phyloP scores from a whole-genome alignment of 30 jellyfish, hydroid and myxozoan species.

The Chrysaora quinquecirrha region DNA sequence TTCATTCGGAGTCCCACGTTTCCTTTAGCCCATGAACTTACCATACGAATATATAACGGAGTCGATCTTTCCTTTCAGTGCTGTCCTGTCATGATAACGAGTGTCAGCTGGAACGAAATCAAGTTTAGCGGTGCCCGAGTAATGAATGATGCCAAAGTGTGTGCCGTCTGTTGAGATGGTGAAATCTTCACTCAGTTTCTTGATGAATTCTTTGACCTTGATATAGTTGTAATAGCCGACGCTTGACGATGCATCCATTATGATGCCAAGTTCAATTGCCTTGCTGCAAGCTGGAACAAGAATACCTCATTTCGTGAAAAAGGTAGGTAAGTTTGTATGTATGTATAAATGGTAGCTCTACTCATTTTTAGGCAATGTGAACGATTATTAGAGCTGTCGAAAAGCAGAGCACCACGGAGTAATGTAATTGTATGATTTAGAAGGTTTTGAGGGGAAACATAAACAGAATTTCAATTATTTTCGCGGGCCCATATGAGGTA shows the following conservation, averaged over 20 bases:
- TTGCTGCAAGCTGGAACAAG: slow-evolving; percentile 81
- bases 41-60: slow-evolving; percentile 58
- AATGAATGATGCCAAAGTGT: slow-evolving; percentile 85
- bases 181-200: slow-evolving; percentile 51
- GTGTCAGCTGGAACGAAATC: slow-evolving; percentile 58
- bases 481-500: too few relatives aligned
- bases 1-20: too few relatives aligned
- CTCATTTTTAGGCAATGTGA: too few relatives aligned
- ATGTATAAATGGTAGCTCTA: too few relatives aligned
- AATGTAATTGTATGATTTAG: too few relatives aligned
- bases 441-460: too few relatives aligned
- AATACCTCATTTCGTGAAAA: too few relatives aligned
- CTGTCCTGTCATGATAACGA: slow-evolving; percentile 47
- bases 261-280: slow-evolving; percentile 85
- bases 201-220: slow-evolving; percentile 65
- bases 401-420: too few relatives aligned
- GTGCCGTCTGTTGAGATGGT: slow-evolving; percentile 69
- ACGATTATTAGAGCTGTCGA: too few relatives aligned
- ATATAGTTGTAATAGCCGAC: slow-evolving; percentile 66
- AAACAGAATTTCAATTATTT: too few relatives aligned
- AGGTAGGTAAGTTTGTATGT: too few relatives aligned
- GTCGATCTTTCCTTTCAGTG: slow-evolving; percentile 50
- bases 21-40: too few relatives aligned
- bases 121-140: slow-evolving; percentile 62
- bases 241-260: slow-evolving; percentile 90